phyloP scores from a whole-genome alignment of 2,797 vertebrate genomes.

The Enteromius mattozi region DNA sequence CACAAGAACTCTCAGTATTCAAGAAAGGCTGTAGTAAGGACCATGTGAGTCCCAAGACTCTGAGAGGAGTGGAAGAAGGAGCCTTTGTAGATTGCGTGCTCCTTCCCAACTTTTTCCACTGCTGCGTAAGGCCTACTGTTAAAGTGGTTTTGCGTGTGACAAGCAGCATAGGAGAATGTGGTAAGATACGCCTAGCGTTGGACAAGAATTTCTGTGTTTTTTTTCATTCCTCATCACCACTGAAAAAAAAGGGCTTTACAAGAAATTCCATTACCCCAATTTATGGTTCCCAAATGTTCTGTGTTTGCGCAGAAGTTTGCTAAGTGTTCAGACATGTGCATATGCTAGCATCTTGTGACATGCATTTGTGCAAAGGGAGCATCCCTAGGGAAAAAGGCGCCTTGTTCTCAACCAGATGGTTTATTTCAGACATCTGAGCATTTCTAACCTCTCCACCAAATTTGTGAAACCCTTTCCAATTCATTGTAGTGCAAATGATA shows the following conservation, averaged over 20 bases:
- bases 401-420: constrained; percentile 66
- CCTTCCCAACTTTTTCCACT: constrained; percentile 48
- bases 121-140: constrained; percentile 46
- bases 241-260: constrained; percentile 46
- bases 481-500: constrained; percentile 5
- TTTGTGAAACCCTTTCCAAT: not conserved
- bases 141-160: constrained; percentile 62
- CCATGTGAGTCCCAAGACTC: constrained; percentile 47
- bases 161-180: constrained; percentile 48
- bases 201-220: constrained; percentile 62
- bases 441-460: constrained; percentile 8
- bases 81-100: constrained; percentile 61
- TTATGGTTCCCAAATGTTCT: constrained; percentile 42
- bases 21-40: constrained; percentile 42
- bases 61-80: constrained; percentile 55
- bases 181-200: constrained; percentile 55
- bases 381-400: constrained; percentile 61
- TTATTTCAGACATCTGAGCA: constrained; percentile 36
- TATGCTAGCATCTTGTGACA: constrained; percentile 61
- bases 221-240: constrained; percentile 58
- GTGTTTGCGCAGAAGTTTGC: constrained; percentile 30
- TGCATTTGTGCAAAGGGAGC: constrained; percentile 18
- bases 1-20: constrained; percentile 47
- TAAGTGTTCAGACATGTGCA: constrained; percentile 44
- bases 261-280: constrained; percentile 55